Evolutionary conservation across 2,797 vertebrate genomes (phyloP).

Genomic region (Borostomias antarcticus): DNA sequence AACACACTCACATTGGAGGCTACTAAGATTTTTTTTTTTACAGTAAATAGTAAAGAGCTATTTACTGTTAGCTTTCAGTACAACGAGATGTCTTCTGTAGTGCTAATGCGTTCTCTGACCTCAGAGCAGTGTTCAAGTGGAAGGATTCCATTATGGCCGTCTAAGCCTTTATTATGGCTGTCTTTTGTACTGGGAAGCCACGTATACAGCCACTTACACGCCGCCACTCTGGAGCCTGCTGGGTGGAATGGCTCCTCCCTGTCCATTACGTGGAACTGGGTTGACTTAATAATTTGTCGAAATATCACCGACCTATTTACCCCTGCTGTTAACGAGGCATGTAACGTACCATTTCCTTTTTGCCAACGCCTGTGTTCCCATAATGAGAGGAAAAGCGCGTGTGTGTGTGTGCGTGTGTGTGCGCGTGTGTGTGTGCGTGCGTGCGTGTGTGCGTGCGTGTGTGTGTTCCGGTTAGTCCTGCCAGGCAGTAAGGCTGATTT

Average conservation of each 20-base stretch:
- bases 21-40: neutral
- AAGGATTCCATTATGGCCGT: too few relatives aligned
- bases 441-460: neutral
- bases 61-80: too few relatives aligned
- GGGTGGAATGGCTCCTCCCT: neutral
- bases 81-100: conserved; percentile 36
- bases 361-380: neutral
- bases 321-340: conserved; percentile 26
- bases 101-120: conserved; percentile 38
- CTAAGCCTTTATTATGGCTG: too few relatives aligned
- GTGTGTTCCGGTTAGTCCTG: conserved; percentile 14
- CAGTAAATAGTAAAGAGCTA: too few relatives aligned
- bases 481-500: conserved; percentile 16
- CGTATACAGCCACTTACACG: neutral
- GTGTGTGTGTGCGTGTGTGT: neutral
- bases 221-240: neutral
- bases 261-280: conserved; percentile 10
- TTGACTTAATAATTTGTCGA: conserved; percentile 4
- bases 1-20: neutral
- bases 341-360: neutral
- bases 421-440: neutral
- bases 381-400: neutral
- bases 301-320: conserved; percentile 12
- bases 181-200: neutral
- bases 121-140: too few relatives aligned